Conservation (phyloP, 2,888 invertebrate genomes). For the Apotomis betuletana region DNA sequence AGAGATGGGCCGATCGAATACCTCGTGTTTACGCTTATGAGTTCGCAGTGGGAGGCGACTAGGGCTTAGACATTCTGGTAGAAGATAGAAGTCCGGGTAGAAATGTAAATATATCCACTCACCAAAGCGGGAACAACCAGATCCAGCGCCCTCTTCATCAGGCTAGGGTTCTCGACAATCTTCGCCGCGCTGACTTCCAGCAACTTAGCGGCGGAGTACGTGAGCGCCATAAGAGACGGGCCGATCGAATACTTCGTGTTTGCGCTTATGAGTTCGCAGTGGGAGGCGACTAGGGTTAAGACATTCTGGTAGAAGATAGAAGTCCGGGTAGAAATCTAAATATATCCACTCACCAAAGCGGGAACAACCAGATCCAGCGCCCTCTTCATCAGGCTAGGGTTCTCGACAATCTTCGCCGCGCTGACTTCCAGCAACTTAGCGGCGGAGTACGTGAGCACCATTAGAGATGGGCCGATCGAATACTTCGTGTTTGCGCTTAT, state of each 20-base stretch:
- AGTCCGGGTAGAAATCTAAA: conserved; percentile 41
- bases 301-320: too few relatives aligned
- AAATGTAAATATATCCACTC: conserved; percentile 48
- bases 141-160: conserved; percentile 85
- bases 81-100: conserved; percentile 86
- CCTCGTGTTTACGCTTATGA: conserved; percentile 69
- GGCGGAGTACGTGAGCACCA: conserved; percentile 76
- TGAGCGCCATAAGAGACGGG: conserved; percentile 74
- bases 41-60: conserved; percentile 79
- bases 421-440: conserved; percentile 74
- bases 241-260: conserved; percentile 72
- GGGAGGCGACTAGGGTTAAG: conserved; percentile 86
- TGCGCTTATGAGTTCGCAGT: conserved; percentile 75
- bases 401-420: conserved; percentile 78
- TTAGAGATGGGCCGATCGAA: conserved; percentile 71
- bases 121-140: conserved; percentile 89
- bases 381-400: conserved; percentile 84
- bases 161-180: conserved; percentile 84
- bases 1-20: conserved; percentile 73
- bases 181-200: conserved; percentile 71
- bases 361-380: conserved; percentile 89
- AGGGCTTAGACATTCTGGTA: too few relatives aligned
- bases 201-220: conserved; percentile 73
- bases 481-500: conserved; percentile 72
- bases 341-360: conserved; percentile 82